Conservation (phyloP, 2,888 invertebrate genomes). For the Andrena trimmerana region DNA sequence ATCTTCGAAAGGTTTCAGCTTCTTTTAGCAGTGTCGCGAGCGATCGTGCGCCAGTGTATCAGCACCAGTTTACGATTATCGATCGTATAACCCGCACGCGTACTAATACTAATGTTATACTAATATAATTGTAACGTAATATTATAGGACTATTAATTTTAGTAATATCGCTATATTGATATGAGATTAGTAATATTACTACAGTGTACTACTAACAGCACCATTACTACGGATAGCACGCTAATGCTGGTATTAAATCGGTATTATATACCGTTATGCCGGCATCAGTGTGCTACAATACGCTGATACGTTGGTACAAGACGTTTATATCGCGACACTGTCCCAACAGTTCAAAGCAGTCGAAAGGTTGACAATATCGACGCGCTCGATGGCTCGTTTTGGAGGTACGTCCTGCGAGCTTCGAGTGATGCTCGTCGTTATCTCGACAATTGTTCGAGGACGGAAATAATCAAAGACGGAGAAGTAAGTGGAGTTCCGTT, state of each 20-base stretch:
- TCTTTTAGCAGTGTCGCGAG: neutral
- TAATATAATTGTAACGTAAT: slow-evolving; percentile 40
- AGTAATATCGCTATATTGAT: slow-evolving; percentile 19
- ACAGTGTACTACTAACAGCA: slow-evolving; percentile 34
- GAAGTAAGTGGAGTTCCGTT: slow-evolving; percentile 59
- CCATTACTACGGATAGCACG: neutral
- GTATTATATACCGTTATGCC: slow-evolving; percentile 54
- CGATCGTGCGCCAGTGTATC: neutral
- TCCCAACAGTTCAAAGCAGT: neutral
- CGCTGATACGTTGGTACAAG: slow-evolving; percentile 7
- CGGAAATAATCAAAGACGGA: slow-evolving; percentile 34
- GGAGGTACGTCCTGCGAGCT: slow-evolving; percentile 77
- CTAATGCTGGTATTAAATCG: slow-evolving; percentile 48
- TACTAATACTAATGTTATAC: slow-evolving; percentile 46
- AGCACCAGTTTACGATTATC: slow-evolving; percentile 9
- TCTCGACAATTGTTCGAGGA: slow-evolving; percentile 26
- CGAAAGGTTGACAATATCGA: slow-evolving; percentile 31
- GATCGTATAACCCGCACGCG: slow-evolving; percentile 37
- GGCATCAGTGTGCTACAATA: slow-evolving; percentile 10
- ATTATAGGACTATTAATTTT: slow-evolving; percentile 15
- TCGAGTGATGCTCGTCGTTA: slow-evolving; percentile 2
- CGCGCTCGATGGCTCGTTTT: slow-evolving; percentile 29
- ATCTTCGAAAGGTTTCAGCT: too few species aligned
- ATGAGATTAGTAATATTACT: slow-evolving; percentile 29
- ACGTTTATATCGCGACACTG: neutral